Conservation (phyloP, 2,888 invertebrate species). For the Mythimna lalbum region DNA sequence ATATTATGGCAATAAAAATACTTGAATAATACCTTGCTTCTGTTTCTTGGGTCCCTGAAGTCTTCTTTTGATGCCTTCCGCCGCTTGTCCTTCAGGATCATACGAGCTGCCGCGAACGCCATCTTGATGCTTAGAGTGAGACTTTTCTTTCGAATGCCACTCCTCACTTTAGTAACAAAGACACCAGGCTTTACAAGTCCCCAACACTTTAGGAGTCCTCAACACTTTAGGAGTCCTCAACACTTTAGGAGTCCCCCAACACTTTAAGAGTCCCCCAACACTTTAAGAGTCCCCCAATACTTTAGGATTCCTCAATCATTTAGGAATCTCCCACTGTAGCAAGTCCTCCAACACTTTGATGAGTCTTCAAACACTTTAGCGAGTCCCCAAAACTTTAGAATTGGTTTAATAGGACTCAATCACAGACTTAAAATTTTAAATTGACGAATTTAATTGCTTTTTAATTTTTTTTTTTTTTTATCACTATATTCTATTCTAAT, state of each 20-base stretch:
- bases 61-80: constrained; percentile 96
- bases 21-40: constrained; percentile 93
- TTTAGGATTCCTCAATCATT: constrained; percentile 18
- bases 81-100: constrained; percentile 96
- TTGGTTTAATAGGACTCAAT: constrained; percentile 69
- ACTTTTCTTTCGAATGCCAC: constrained; percentile 67
- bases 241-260: background rate
- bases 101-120: constrained; percentile 96
- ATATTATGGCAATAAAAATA: constrained; percentile 26
- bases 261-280: constrained; percentile 31
- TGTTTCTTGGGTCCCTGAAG: constrained; percentile 93
- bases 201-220: constrained; percentile 41
- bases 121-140: constrained; percentile 84
- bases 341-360: constrained; percentile 26
- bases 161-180: constrained; percentile 58
- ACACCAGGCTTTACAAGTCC: constrained; percentile 18
- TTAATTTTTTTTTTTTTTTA: constrained; percentile 45
- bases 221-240: constrained; percentile 24
- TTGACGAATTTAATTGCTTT: constrained; percentile 79
- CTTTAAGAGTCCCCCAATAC: constrained; percentile 18
- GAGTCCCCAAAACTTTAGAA: constrained; percentile 50
- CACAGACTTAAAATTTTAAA: constrained; percentile 76
- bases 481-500: constrained; percentile 59
- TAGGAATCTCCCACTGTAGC: no score
- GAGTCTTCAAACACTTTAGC: constrained; percentile 20